Percentiles rank a stretch among this genome's conserved stretches.
These are phyloP conservation scores for Polydrusus pterygomalis DNA, from an alignment of 2,888 invertebrate genomes.

Conservation along the genomic window DNA sequence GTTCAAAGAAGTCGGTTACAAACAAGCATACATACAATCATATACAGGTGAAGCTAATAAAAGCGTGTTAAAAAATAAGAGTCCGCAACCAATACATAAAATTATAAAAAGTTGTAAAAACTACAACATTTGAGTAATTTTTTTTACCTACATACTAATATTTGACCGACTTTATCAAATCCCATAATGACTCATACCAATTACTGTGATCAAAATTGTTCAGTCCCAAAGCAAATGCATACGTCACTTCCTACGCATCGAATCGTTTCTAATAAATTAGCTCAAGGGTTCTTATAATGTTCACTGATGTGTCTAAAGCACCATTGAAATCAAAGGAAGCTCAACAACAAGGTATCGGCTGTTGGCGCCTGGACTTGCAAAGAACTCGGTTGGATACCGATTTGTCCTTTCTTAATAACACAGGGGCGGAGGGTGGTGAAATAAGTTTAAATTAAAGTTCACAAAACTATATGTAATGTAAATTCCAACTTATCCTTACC, in stretches of 20 bases:
- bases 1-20: no score
- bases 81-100: no score
- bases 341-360: slow-evolving; percentile 56
- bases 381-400: slow-evolving; percentile 37
- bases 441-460: background rate
- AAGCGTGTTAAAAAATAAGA: no score
- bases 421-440: slow-evolving; percentile 27
- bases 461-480: no score
- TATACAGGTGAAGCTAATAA: no score
- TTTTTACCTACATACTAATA: no score
- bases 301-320: slow-evolving; percentile 46
- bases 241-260: slow-evolving; percentile 29
- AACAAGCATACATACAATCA: no score
- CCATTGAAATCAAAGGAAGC: slow-evolving; percentile 63
- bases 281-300: slow-evolving; percentile 35
- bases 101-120: no score
- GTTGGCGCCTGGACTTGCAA: slow-evolving; percentile 58
- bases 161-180: background rate
- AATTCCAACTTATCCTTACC: no score
- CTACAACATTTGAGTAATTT: no score
- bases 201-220: background rate
- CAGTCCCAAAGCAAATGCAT: slow-evolving; percentile 1
- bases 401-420: slow-evolving; percentile 23
- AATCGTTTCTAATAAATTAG: slow-evolving; percentile 41
- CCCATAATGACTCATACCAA: background rate